Percentiles rank a stretch among this genome's conserved stretches.
Conservation (phyloP, 2,888 invertebrate genomes). For the Alentia gelatinosa region DNA sequence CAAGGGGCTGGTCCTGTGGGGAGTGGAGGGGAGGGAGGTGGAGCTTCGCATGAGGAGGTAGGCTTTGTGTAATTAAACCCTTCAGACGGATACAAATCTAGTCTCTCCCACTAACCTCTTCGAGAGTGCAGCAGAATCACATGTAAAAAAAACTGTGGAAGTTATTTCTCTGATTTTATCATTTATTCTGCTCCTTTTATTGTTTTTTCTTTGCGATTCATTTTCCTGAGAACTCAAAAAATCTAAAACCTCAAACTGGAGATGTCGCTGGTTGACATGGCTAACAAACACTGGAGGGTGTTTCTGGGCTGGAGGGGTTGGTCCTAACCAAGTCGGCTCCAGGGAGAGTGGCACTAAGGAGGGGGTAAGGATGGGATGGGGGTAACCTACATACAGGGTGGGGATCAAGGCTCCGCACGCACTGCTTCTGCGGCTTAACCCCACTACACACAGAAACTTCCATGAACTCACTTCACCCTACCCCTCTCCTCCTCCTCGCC, state of each 20-base stretch:
- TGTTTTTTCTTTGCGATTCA: too few relatives aligned
- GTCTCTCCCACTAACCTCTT: too few relatives aligned
- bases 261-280: neutral
- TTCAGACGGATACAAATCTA: too few relatives aligned
- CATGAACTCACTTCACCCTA: neutral
- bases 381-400: neutral
- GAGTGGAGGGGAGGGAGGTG: neutral
- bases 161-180: too few relatives aligned
- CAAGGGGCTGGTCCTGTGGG: neutral
- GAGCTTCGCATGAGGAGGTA: neutral
- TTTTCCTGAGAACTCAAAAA: neutral
- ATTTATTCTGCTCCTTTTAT: too few relatives aligned
- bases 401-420: conserved; percentile 6
- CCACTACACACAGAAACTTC: neutral
- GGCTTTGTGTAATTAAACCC: neutral
- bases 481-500: neutral
- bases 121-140: too few relatives aligned
- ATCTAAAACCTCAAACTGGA: neutral
- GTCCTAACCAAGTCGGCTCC: neutral
- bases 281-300: conserved; percentile 1
- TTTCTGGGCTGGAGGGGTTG: neutral
- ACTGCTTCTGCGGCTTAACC: neutral
- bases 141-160: too few relatives aligned
- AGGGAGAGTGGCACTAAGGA: neutral
- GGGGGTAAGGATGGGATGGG: neutral